phyloP scores from a whole-genome alignment of 1,140 invertebrate species.

The Zaprionus taronus region DNA sequence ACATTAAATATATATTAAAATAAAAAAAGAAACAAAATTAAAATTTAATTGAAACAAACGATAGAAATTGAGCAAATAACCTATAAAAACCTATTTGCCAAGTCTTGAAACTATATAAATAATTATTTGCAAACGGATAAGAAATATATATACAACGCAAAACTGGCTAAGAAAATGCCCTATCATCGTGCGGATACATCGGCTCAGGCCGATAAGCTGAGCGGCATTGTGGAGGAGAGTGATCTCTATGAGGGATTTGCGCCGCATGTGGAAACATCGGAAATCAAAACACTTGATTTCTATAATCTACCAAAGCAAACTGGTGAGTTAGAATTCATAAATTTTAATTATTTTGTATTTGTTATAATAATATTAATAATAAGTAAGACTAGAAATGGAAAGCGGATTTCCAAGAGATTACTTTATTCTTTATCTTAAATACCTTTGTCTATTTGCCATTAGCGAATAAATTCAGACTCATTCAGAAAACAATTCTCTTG shows the following conservation, averaged over 20 bases:
- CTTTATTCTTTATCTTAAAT: neutral
- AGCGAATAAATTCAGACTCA: neutral
- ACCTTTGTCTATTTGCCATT: neutral
- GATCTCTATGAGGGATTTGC: constrained; percentile 90
- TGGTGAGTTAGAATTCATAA: constrained; percentile 66
- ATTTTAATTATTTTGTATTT: no score
- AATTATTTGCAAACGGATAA: neutral
- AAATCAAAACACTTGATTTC: constrained; percentile 87
- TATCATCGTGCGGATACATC: constrained; percentile 76
- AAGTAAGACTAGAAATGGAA: neutral
- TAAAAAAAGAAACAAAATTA: constrained; percentile 14
- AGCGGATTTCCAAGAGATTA: neutral
- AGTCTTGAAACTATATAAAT: neutral
- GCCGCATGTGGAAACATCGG: constrained; percentile 89
- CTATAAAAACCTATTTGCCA: neutral
- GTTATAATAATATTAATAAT: neutral
- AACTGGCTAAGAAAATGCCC: constrained; percentile 80
- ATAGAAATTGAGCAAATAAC: constrained; percentile 2
- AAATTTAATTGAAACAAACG: constrained; percentile 1
- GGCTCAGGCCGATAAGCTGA: constrained; percentile 83
- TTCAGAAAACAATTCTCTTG: neutral
- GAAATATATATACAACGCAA: constrained; percentile 15
- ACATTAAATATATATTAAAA: constrained; percentile 22
- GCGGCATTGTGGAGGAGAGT: constrained; percentile 89
- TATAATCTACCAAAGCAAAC: constrained; percentile 82